These are phyloP conservation scores for Zoanthus sociatus DNA, from an alignment of 92 coral and sea anemone species.

Conservation along the genomic window DNA sequence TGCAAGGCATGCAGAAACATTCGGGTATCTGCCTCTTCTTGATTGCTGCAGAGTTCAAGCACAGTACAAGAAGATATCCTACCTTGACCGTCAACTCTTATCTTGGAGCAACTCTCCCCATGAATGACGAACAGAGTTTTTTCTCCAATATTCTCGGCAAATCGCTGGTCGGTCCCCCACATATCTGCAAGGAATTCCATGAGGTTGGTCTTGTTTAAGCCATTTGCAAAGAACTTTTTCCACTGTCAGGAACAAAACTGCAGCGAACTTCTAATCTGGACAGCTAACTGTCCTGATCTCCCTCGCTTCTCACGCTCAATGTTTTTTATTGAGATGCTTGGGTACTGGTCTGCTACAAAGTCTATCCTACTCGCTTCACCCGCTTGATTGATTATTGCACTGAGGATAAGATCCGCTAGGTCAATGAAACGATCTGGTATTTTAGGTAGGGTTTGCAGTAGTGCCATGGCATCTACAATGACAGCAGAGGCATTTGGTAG, in stretches of 20 bases:
- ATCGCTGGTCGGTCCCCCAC: slow-evolving; percentile 17
- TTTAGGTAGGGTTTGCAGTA: slow-evolving; percentile 59
- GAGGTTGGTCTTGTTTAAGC: slow-evolving; percentile 57
- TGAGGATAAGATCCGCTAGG: slow-evolving; percentile 57
- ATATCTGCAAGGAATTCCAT: slow-evolving; percentile 24
- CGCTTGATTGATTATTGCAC: slow-evolving; percentile 47
- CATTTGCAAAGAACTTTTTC: slow-evolving; percentile 69
- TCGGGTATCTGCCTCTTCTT: slow-evolving; percentile 68
- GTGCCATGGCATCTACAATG: slow-evolving; percentile 78
- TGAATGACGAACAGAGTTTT: slow-evolving; percentile 25
- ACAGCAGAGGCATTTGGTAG: slow-evolving; percentile 62
- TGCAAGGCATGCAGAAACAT: slow-evolving; percentile 48
- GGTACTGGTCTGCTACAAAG: slow-evolving; percentile 76
- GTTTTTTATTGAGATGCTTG: slow-evolving; percentile 70
- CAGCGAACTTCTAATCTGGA: slow-evolving; percentile 61
- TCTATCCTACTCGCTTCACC: slow-evolving; percentile 61
- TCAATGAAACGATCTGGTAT: slow-evolving; percentile 62
- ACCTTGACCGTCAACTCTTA: slow-evolving; percentile 43
- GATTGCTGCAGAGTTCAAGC: slow-evolving; percentile 40
- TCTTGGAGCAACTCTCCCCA: slow-evolving; percentile 41
- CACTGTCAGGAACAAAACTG: slow-evolving; percentile 76
- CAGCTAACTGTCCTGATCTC: slow-evolving; percentile 52
- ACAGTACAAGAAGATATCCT: slow-evolving; percentile 57
- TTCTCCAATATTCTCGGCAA: slow-evolving; percentile 28
- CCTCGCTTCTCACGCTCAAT: slow-evolving; percentile 65